A percentile compares a stretch with the other conserved stretches of the same genome.
phyloP scores from a whole-genome alignment of 2,113 vertebrate species.

The Xyrauchen texanus region DNA sequence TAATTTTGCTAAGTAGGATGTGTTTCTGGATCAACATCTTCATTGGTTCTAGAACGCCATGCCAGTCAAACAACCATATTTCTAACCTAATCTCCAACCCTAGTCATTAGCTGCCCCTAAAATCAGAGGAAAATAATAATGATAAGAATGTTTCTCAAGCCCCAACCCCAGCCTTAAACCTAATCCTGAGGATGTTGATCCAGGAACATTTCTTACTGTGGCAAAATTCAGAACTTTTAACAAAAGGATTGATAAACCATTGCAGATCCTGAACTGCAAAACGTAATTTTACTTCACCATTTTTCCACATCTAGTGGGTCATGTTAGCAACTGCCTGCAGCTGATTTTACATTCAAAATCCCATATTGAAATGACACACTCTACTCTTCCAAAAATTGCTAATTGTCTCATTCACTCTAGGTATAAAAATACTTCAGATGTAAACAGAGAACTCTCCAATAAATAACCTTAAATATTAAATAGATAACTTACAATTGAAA shows the following conservation, averaged over 20 bases:
- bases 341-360: conserved; percentile 6
- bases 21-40: background rate
- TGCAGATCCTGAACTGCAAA: background rate
- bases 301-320: background rate
- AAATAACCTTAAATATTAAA: conserved; percentile 53
- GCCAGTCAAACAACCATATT: no score
- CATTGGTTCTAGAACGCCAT: no score
- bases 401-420: background rate
- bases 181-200: no score
- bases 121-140: no score
- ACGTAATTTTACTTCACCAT: background rate
- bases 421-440: conserved; percentile 17
- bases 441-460: conserved; percentile 42
- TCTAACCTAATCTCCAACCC: no score
- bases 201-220: no score
- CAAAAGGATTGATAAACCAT: background rate
- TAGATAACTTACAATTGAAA: conserved; percentile 22
- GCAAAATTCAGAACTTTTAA: background rate
- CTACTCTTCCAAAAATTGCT: background rate
- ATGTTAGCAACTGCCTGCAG: conserved; percentile 19
- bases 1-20: background rate
- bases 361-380: background rate
- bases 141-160: no score
- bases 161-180: no score
- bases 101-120: no score